phyloP scores from a whole-genome alignment of 2,797 vertebrate species.

The Adrianichthys oophorus region DNA sequence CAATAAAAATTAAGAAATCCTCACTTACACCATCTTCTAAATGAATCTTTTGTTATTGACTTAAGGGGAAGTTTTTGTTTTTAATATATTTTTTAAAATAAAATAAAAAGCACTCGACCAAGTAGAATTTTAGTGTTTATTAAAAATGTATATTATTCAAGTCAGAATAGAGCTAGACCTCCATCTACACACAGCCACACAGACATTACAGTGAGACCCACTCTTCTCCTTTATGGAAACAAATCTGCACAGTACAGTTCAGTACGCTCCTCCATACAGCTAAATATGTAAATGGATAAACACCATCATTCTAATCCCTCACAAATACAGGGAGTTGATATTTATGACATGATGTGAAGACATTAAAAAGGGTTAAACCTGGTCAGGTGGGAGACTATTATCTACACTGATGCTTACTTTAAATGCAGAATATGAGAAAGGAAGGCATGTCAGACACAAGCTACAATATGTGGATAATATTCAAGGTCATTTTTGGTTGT shows the following conservation, averaged over 20 bases:
- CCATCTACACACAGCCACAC: background rate
- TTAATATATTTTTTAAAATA: too few relatives aligned
- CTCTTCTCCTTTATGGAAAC: constrained; percentile 67
- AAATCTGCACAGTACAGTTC: constrained; percentile 57
- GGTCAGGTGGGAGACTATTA: constrained; percentile 40
- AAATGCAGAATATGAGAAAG: constrained; percentile 25
- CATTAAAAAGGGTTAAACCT: constrained; percentile 33
- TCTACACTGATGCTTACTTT: constrained; percentile 49
- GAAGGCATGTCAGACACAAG: constrained; percentile 28
- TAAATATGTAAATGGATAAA: constrained; percentile 30
- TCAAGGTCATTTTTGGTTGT: constrained; percentile 59
- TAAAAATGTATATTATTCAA: background rate
- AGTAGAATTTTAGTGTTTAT: too few relatives aligned
- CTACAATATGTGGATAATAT: constrained; percentile 27
- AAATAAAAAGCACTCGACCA: too few relatives aligned
- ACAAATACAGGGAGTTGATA: constrained; percentile 26
- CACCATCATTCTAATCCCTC: constrained; percentile 29
- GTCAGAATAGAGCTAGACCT: background rate
- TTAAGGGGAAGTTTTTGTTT: too few relatives aligned
- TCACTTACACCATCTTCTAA: too few relatives aligned
- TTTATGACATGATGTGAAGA: constrained; percentile 27
- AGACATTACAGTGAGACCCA: constrained; percentile 3
- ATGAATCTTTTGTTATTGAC: too few relatives aligned
- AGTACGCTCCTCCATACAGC: constrained; percentile 44
- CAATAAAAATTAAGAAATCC: too few relatives aligned